Conservation (phyloP, 2,888 invertebrate genomes). For the Meandrusa payeni region DNA sequence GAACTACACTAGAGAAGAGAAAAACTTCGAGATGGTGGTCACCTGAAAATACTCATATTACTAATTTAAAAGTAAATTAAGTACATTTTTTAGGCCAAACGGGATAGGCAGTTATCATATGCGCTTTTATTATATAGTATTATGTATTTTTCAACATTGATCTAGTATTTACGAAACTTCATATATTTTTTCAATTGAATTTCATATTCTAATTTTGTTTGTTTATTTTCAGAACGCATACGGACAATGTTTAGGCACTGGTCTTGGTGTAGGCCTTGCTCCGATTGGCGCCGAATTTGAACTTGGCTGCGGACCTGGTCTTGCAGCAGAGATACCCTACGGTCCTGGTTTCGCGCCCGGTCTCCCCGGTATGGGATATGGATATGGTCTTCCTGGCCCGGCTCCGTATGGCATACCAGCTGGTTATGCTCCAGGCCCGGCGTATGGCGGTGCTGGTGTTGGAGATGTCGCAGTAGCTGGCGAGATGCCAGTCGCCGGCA, state of each 20-base stretch:
- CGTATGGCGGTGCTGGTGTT: conserved; percentile 35
- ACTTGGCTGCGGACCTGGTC: conserved; percentile 1
- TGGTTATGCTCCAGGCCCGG: conserved; percentile 21
- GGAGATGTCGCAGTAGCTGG: conserved; percentile 34
- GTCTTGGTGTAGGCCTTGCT: neutral
- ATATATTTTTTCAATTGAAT: no score
- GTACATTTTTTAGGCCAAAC: no score
- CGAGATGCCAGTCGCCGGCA: conserved; percentile 42
- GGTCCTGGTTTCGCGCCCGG: conserved; percentile 21
- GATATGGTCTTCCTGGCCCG: neutral
- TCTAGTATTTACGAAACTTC: no score
- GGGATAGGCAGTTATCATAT: no score
- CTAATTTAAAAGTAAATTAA: no score
- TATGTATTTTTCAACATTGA: no score
- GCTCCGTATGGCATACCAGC: neutral
- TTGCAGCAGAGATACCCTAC: conserved; percentile 6
- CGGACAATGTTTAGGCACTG: conserved; percentile 3
- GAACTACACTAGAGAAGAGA: no score
- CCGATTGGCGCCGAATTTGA: conserved; percentile 7
- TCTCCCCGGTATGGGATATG: neutral
- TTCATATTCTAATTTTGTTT: no score
- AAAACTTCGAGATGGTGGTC: no score
- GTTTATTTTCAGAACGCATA: conserved; percentile 4
- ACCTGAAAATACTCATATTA: no score
- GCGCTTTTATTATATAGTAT: no score